Base-by-base conservation (phyloP, 2,797 vertebrate species). In the Poeciliopsis presidionis region DNA sequence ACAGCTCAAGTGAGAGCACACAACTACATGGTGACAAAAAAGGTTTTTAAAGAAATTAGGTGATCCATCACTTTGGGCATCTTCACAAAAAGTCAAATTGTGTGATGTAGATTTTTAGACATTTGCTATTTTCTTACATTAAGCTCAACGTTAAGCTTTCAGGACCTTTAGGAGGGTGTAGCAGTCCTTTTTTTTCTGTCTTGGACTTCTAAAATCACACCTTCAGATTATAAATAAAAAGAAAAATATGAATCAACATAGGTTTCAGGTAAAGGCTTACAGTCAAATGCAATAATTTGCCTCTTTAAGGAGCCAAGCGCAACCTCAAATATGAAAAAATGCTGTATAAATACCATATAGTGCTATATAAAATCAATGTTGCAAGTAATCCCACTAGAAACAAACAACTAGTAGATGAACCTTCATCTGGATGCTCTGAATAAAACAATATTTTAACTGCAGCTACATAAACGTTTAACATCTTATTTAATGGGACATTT, bases 1-100 rank as follows among this genome's bases (percentile, higher is more conserved):
- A 74, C 75, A 87, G 76, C 81, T 84, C 75, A 89, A 81, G 82
- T 81, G 83, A 81, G 71, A 79, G 69, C 67, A 53, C 80, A 80
- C 81, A 86, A 86, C 85, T 84, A 39, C 36, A 67, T 41, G 36
- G 9, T 67, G 20, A 67, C 7, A 22, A 39, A 67, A 67, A 67
- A 2, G 3, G 28, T 3, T 65, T 65, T 65, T 65, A 33, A 36
- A 36, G 5, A 28, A 3, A 33, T 7, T 33, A 63, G 16, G 16
- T 63, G 16, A 16, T 20, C 6, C 30, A 63, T 63, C 61, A 63
- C 30, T 36, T 18, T 30, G 8, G 33, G 30, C 1, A 18, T 36
- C 61, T 8, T 36, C 33, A 36, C 6, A 63, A 8, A 63, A 30
- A 63, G 33, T 63, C 7, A 36, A 36, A 63, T 36, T 63, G 30